Evolutionary conservation across 2,797 vertebrate species (phyloP).

Genomic region (Ctenosaura bakeri): DNA sequence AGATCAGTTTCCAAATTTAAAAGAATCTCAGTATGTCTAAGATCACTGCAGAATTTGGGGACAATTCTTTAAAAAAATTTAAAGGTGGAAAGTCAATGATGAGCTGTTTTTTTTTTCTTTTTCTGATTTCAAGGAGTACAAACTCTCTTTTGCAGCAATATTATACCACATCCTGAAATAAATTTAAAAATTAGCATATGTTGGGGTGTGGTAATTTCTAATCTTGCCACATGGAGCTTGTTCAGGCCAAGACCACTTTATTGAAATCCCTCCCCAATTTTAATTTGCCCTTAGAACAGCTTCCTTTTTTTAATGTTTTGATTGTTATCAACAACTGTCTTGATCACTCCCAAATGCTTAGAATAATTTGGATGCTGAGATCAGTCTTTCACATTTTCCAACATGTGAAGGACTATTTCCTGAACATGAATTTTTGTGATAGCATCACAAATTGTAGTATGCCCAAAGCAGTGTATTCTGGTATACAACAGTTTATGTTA

Average conservation of each 20-base stretch:
- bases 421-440: not conserved
- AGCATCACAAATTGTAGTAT: not conserved
- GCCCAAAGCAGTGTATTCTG: not conserved
- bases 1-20: not conserved
- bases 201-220: not conserved
- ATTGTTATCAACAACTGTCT: not conserved
- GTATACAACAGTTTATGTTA: not conserved
- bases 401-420: conserved; percentile 2
- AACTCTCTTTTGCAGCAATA: not conserved
- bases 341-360: not conserved
- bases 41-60: not conserved
- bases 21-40: not conserved
- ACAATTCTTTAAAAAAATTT: not conserved
- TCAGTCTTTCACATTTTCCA: not conserved
- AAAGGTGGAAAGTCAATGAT: not conserved
- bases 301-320: not conserved
- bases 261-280: not conserved
- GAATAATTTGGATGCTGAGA: conserved; percentile 1
- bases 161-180: conserved; percentile 16
- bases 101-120: not conserved
- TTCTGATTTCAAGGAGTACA: not conserved
- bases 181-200: conserved; percentile 19
- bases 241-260: not conserved
- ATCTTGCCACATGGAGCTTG: not conserved
- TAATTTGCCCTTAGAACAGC: not conserved